phyloP scores from a whole-genome alignment of 2,797 vertebrate species.

The Carcharodon carcharias region DNA sequence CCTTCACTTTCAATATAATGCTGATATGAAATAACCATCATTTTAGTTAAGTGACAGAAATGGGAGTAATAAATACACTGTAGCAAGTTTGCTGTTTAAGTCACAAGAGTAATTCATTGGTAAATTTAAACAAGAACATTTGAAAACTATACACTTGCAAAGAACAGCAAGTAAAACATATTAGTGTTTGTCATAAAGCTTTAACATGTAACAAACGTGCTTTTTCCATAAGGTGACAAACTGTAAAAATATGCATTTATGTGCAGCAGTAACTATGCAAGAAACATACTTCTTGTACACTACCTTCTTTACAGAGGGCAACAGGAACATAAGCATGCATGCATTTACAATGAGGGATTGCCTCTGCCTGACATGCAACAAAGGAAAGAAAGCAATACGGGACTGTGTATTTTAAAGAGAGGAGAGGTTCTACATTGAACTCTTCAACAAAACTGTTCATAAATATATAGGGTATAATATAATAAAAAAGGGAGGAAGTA shows the following conservation, averaged over 20 bases:
- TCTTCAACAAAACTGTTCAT: conserved; percentile 59
- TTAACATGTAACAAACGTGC: conserved; percentile 75
- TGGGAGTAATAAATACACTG: conserved; percentile 69
- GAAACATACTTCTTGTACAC: conserved; percentile 71
- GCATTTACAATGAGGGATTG: conserved; percentile 56
- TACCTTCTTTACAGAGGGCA: conserved; percentile 63
- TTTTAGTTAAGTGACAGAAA: conserved; percentile 64
- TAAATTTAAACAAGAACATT: conserved; percentile 56
- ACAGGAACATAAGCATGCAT: conserved; percentile 61
- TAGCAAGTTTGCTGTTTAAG: conserved; percentile 57
- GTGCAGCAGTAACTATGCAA: conserved; percentile 72
- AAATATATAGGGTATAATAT: conserved; percentile 63
- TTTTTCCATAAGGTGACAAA: conserved; percentile 62
- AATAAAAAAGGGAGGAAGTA: conserved; percentile 67
- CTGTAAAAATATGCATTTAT: conserved; percentile 69
- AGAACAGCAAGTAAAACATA: conserved; percentile 65
- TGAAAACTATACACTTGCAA: conserved; percentile 73
- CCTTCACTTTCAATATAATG: conserved; percentile 65
- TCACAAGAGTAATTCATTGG: conserved; percentile 64
- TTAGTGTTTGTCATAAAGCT: conserved; percentile 60
- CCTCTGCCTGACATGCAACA: conserved; percentile 60
- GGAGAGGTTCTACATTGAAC: conserved; percentile 20
- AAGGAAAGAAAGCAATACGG: conserved; percentile 46
- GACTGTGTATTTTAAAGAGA: conserved; percentile 42
- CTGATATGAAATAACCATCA: conserved; percentile 69